Percentiles rank a stretch among this genome's conserved stretches.
phyloP scores from a whole-genome alignment of 2,888 invertebrate genomes.

The Lysandra bellargus region DNA sequence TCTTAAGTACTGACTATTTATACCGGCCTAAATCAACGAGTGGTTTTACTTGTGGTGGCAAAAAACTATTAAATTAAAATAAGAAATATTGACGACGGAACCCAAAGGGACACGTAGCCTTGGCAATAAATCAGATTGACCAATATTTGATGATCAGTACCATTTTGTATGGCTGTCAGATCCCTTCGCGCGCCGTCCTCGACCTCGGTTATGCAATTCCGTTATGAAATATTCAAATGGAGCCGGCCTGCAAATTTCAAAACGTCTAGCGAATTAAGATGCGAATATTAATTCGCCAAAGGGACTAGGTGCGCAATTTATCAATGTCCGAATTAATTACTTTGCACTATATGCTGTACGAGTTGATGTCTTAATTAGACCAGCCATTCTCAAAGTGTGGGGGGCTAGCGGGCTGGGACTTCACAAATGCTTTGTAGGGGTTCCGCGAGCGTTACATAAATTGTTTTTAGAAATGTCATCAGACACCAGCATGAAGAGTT shows the following conservation, averaged over 20 bases:
- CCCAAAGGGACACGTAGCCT: not conserved
- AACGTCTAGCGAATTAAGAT: slow-evolving; percentile 14
- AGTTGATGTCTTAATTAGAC: too few species aligned
- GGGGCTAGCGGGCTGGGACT: too few species aligned
- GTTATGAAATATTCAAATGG: slow-evolving; percentile 15
- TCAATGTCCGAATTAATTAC: not conserved
- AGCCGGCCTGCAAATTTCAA: slow-evolving; percentile 11
- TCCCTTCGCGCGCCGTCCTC: slow-evolving; percentile 3
- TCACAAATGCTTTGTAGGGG: too few species aligned
- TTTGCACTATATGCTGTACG: not conserved
- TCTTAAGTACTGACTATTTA: too few species aligned
- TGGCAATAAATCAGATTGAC: not conserved
- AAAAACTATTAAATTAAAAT: not conserved
- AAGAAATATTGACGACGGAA: not conserved
- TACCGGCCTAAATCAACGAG: too few species aligned
- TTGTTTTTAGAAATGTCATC: too few species aligned
- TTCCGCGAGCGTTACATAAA: too few species aligned
- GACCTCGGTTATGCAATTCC: slow-evolving; percentile 12
- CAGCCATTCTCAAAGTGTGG: too few species aligned
- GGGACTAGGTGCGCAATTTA: not conserved
- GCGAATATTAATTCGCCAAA: slow-evolving; percentile 11
- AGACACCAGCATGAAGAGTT: too few species aligned
- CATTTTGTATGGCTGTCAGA: slow-evolving; percentile 1
- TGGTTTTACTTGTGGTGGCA: not conserved
- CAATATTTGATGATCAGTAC: not conserved